A percentile compares a stretch with the other conserved stretches of the same genome.
phyloP scores from a whole-genome alignment of 2,113 vertebrate species.

The Pogona vitticeps region DNA sequence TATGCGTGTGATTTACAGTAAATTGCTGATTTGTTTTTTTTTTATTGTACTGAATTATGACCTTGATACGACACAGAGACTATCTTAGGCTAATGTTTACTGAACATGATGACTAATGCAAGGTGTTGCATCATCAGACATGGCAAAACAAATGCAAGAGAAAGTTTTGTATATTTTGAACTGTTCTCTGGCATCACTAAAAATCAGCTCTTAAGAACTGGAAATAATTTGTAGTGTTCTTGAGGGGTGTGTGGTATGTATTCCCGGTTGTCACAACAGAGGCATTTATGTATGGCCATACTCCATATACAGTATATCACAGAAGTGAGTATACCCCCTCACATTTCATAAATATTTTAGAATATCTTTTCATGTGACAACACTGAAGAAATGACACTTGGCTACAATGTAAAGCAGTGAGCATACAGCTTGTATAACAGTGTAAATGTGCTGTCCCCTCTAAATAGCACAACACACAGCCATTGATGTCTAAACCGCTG shows the following conservation, averaged over 20 bases:
- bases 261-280: neutral
- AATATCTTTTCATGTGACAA: too few relatives aligned
- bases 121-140: constrained; percentile 19
- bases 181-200: constrained; percentile 53
- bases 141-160: constrained; percentile 18
- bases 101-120: constrained; percentile 41
- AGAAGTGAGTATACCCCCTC: too few relatives aligned
- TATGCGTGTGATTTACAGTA: constrained; percentile 33
- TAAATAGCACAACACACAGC: too few relatives aligned
- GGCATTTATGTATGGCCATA: neutral
- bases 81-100: constrained; percentile 51
- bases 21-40: constrained; percentile 39
- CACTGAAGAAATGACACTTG: too few relatives aligned
- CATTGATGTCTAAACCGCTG: too few relatives aligned
- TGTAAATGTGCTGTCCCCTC: too few relatives aligned
- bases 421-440: too few relatives aligned
- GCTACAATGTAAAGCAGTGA: too few relatives aligned
- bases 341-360: too few relatives aligned
- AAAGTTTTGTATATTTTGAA: constrained; percentile 36
- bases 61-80: constrained; percentile 38
- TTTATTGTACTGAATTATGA: constrained; percentile 16
- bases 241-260: neutral
- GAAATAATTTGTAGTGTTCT: neutral
- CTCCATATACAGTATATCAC: too few relatives aligned
- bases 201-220: constrained; percentile 17